Percentiles rank a stretch among this genome's conserved stretches.
Conservation (phyloP, 2,797 vertebrate genomes). For the Malurus splendens region DNA sequence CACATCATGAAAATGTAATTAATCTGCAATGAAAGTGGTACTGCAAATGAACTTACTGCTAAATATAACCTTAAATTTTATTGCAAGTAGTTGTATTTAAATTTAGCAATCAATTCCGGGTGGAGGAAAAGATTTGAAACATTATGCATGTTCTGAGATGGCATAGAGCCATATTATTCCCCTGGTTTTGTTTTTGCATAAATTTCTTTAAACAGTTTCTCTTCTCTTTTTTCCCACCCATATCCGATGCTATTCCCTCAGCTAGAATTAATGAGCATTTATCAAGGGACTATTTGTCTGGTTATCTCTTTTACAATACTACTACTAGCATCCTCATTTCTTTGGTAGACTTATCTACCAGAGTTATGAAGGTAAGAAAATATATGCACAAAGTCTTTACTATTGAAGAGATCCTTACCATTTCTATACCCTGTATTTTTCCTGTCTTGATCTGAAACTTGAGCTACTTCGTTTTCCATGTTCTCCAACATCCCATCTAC, state of each 20-base stretch:
- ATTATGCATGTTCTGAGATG: not conserved
- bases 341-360: not conserved
- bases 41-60: not conserved
- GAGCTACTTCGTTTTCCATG: not conserved
- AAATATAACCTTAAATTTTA: not conserved
- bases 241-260: not conserved
- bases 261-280: not conserved
- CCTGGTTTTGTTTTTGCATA: not conserved
- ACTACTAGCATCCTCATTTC: not conserved
- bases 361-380: not conserved
- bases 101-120: not conserved
- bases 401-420: not conserved
- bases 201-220: not conserved
- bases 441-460: not conserved
- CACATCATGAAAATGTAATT: not conserved
- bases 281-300: not conserved
- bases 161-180: not conserved
- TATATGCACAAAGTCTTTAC: not conserved
- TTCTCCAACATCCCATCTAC: not conserved
- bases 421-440: not conserved
- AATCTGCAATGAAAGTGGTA: not conserved
- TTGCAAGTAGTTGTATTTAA: not conserved
- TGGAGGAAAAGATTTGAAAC: not conserved
- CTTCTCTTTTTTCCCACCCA: not conserved
- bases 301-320: not conserved